Base-by-base conservation (phyloP, 2,113 vertebrate species). In the Hypomesus transpacificus region DNA sequence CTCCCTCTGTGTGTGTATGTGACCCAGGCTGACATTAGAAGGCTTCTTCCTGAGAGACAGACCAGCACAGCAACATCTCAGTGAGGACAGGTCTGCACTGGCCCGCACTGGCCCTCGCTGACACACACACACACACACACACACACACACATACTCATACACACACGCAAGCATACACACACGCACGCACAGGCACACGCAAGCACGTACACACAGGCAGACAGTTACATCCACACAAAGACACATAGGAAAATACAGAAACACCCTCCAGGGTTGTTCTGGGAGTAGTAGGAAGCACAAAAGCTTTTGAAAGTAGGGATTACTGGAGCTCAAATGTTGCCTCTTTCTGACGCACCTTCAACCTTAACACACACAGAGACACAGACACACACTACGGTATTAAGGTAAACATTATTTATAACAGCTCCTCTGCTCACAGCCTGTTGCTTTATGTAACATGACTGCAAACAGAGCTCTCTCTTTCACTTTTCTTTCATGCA, bases 261-360 rank as follows among this genome's bases (percentile, higher is more conserved):
- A 61, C 56, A 78, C 56, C 53, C 69, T 70, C 65, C 62, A 57
- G 54, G 65, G 65, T 62, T 73, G 69, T 60, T 81, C 58, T 81
- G 75, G 34, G 34, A 75, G 21, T 68, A 79, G 39, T 73, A 39
- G 39, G 22, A 31, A 73, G 54, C 78, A 84, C 68, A 83, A 72
- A n/a, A 69, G 68, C 34, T 77, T 73, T 50, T 83, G 71, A 86
- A 80, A 81, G 71, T 73, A 79, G 50, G 79, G 59, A 85, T 81
- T 82, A 83, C 52, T 73, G 39, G 65, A 39, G 51, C 13, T 17
- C 39, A 64, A 66, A 69, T 56, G 54, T 20, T 56, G 54, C 54
- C 54, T n/a, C 1, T 56, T 20, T 56, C 46, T 54, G 61, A 34
- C 28, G 51, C 66, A 63, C 57, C 68, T 59, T 70, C 64, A 70